Evolutionary conservation across 2,113 vertebrate genomes (phyloP).

Genomic region (Petroica traversi): DNA sequence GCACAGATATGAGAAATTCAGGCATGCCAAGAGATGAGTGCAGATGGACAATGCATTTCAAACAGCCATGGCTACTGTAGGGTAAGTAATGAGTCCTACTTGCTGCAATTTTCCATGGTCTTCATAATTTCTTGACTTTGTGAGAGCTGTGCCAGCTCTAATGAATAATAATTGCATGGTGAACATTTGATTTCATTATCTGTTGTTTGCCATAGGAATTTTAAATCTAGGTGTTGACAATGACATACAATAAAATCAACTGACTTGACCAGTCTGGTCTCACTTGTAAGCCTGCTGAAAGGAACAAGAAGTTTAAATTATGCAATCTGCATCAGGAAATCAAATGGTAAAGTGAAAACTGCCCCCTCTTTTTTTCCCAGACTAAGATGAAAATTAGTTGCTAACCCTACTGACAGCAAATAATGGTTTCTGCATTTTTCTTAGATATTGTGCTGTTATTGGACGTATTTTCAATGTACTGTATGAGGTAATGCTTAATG

Average conservation of each 20-base stretch:
- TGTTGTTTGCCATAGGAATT: background rate
- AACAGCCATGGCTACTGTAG: background rate
- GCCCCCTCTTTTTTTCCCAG: background rate
- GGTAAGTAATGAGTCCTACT: background rate
- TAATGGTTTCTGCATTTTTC: slow-evolving; percentile 55
- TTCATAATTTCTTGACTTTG: background rate
- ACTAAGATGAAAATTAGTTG: slow-evolving; percentile 24
- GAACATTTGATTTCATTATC: slow-evolving; percentile 10
- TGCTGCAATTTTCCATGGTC: background rate
- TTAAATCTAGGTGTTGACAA: background rate
- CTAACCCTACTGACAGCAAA: slow-evolving; percentile 48
- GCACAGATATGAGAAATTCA: background rate
- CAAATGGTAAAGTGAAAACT: background rate
- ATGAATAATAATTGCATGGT: background rate
- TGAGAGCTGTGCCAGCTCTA: background rate
- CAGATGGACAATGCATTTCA: background rate
- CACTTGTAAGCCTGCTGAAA: slow-evolving; percentile 16
- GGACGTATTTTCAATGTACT: slow-evolving; percentile 5
- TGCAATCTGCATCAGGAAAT: slow-evolving; percentile 20
- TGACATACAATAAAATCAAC: background rate
- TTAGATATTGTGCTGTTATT: slow-evolving; percentile 52
- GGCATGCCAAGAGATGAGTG: background rate
- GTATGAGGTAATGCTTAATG: slow-evolving; percentile 49
- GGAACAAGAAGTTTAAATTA: slow-evolving; percentile 1
- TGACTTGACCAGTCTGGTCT: background rate